Evolutionary conservation across 2,797 vertebrate species (phyloP).

Genomic region (Antrozous pallidus): DNA sequence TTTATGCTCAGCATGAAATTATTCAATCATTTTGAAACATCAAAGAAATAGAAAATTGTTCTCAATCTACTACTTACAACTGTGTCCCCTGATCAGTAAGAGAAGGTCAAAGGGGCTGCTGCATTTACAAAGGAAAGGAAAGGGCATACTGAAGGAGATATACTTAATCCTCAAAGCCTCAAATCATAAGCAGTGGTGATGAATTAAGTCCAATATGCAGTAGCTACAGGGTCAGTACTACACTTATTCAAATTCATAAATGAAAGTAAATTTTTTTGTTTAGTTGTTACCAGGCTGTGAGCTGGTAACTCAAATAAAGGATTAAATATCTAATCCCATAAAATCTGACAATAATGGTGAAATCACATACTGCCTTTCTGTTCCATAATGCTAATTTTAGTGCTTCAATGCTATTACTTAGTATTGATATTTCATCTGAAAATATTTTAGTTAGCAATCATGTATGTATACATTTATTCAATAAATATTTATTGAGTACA

Average conservation of each 20-base stretch:
- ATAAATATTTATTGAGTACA: background rate
- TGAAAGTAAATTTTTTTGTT: no score
- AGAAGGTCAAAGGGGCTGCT: slow-evolving; percentile 52
- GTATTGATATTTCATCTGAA: background rate
- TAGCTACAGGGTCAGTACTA: slow-evolving; percentile 21
- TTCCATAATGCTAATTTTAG: background rate
- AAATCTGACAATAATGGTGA: background rate
- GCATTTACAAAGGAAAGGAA: slow-evolving; percentile 18
- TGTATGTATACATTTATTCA: background rate
- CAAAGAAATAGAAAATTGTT: slow-evolving; percentile 62
- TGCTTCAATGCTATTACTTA: background rate
- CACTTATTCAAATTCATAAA: slow-evolving; percentile 44
- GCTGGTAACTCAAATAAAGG: background rate
- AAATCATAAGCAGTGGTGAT: slow-evolving; percentile 35
- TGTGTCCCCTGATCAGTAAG: slow-evolving; percentile 19
- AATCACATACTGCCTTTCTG: background rate
- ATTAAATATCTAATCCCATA: background rate
- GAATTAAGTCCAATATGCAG: background rate
- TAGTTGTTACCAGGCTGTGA: no score
- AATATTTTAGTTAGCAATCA: background rate
- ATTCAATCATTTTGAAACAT: slow-evolving; percentile 59
- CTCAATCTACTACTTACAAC: slow-evolving; percentile 38
- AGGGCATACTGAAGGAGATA: background rate
- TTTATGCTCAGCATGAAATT: slow-evolving; percentile 55
- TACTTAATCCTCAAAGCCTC: slow-evolving; percentile 49